Evolutionary conservation across 2,797 vertebrate species (phyloP).

Genomic region (Poeciliopsis gracilis): DNA sequence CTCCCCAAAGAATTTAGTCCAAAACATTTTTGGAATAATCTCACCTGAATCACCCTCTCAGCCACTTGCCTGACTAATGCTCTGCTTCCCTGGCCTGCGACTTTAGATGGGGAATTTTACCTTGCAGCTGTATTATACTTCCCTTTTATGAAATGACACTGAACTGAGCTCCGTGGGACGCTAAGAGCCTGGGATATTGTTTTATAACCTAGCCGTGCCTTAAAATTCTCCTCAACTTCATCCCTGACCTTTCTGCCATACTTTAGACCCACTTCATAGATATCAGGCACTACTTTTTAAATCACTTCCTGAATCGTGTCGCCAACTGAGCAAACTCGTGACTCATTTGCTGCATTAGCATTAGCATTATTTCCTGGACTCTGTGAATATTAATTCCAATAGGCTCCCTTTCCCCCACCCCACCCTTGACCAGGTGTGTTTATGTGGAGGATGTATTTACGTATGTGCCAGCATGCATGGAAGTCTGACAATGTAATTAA

Average conservation of each 20-base stretch:
- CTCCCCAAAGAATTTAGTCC: not conserved
- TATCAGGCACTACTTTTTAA: not conserved
- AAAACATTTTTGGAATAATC: not conserved
- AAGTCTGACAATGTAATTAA: constrained; percentile 32
- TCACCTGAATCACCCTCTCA: not conserved
- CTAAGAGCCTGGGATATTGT: not conserved
- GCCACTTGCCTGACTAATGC: not conserved
- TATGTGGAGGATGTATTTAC: constrained; percentile 9
- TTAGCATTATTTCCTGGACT: constrained; percentile 15
- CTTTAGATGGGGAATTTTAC: not conserved
- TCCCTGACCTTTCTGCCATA: not conserved
- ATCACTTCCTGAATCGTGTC: not conserved
- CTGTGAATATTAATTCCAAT: constrained; percentile 39
- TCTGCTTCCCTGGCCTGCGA: not conserved
- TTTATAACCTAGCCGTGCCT: not conserved
- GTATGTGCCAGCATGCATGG: constrained; percentile 1
- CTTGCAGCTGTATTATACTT: not conserved
- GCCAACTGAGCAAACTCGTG: constrained; percentile 46
- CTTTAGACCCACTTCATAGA: not conserved
- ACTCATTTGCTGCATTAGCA: constrained; percentile 50
- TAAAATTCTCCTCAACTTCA: not conserved
- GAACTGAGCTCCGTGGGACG: not conserved
- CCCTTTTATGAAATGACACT: not conserved
- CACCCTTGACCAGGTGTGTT: not conserved
- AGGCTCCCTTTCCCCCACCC: not conserved